These are phyloP conservation scores for Gila robusta DNA, from an alignment of 2,797 vertebrate genomes.

Conservation along the genomic window DNA sequence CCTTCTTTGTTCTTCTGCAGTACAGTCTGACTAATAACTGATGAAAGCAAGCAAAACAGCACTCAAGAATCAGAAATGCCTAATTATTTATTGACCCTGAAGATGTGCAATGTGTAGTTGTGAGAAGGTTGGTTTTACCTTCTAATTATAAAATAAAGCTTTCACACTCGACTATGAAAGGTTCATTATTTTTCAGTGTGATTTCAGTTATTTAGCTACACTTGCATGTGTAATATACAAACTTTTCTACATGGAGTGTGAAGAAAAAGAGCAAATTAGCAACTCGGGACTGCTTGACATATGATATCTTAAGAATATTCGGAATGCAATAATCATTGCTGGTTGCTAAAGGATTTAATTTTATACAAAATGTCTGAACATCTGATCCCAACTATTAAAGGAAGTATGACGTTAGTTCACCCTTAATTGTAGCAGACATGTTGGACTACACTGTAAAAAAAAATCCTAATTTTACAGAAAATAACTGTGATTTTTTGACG, in stretches of 20 bases:
- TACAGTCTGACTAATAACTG: constrained; percentile 36
- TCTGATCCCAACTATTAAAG: no score
- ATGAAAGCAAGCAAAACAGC: constrained; percentile 49
- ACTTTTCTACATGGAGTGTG: background rate
- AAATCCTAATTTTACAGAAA: no score
- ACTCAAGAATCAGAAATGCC: constrained; percentile 47
- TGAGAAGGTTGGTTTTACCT: background rate
- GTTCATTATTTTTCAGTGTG: background rate
- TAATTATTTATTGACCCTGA: constrained; percentile 22
- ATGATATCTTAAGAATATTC: background rate
- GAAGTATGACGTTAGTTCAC: no score
- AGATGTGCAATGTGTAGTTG: background rate
- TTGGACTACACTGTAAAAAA: no score
- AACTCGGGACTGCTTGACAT: background rate
- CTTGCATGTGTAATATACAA: background rate
- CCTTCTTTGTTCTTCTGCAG: constrained; percentile 30
- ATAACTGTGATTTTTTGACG: no score
- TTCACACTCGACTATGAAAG: background rate
- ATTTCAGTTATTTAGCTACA: constrained; percentile 2
- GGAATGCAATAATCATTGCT: background rate
- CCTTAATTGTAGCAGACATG: no score
- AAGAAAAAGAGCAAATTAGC: constrained; percentile 19
- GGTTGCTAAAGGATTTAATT: background rate
- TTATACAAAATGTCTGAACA: no score
- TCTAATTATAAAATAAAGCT: background rate